phyloP scores from a whole-genome alignment of 2,113 vertebrate genomes.

The Leptosomus discolor region DNA sequence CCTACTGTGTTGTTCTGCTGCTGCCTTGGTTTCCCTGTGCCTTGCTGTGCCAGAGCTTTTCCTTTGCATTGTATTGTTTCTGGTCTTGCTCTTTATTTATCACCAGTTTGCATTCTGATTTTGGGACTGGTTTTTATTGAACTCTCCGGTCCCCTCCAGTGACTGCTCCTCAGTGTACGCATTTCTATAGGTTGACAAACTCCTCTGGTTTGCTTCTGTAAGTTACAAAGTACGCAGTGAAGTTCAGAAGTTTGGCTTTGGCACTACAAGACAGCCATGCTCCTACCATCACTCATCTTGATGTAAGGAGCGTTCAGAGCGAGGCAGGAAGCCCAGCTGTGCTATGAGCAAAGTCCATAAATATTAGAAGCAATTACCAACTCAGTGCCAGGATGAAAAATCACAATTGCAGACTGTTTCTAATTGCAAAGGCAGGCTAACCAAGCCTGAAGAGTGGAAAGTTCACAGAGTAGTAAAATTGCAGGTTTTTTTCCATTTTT shows the following conservation, averaged over 20 bases:
- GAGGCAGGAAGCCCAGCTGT: background rate
- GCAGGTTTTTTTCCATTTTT: background rate
- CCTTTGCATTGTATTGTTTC: background rate
- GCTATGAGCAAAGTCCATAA: background rate
- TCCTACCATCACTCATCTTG: background rate
- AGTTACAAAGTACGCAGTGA: background rate
- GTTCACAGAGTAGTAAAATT: background rate
- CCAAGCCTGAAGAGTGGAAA: background rate
- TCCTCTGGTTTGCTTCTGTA: background rate
- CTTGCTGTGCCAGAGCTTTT: background rate
- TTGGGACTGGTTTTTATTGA: background rate
- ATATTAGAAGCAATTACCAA: background rate
- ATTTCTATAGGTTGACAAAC: constrained; percentile 8
- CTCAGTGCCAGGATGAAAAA: background rate
- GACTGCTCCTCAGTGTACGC: background rate
- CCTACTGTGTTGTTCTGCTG: background rate
- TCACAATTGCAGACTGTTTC: background rate
- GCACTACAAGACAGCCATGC: background rate
- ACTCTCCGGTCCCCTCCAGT: background rate
- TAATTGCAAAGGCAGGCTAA: background rate
- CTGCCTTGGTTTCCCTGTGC: background rate
- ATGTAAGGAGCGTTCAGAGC: background rate
- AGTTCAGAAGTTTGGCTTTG: background rate
- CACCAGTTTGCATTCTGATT: background rate
- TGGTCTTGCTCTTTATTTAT: background rate